Conservation (phyloP, 2,113 vertebrate species). For the Atrichornis clamosus region DNA sequence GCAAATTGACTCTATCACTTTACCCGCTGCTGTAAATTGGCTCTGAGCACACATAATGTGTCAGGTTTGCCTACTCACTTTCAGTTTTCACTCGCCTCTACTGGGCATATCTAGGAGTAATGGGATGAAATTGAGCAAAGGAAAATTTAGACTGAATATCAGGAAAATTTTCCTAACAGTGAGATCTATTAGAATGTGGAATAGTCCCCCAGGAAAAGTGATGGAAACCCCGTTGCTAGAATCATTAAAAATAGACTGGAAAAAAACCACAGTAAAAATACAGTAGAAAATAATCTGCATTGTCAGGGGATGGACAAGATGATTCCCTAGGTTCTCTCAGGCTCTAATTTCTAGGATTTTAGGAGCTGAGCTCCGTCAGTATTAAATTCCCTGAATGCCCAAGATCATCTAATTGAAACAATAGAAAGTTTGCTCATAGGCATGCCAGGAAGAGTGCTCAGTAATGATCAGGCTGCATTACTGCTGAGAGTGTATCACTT, state of each 20-base stretch:
- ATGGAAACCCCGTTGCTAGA: constrained; percentile 44
- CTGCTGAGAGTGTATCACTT: constrained; percentile 56
- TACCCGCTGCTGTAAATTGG: constrained; percentile 67
- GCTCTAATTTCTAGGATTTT: constrained; percentile 61
- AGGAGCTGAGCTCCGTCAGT: constrained; percentile 55
- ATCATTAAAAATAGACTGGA: constrained; percentile 63
- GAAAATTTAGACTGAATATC: constrained; percentile 65
- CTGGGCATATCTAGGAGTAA: constrained; percentile 68
- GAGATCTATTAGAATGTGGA: constrained; percentile 68
- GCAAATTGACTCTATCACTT: constrained; percentile 68
- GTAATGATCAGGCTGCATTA: constrained; percentile 56
- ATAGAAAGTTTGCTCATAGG: constrained; percentile 67
- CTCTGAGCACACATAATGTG: constrained; percentile 66
- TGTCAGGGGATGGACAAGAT: constrained; percentile 50
- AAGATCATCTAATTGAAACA: constrained; percentile 68
- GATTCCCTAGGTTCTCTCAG: constrained; percentile 38
- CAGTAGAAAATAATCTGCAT: constrained; percentile 48
- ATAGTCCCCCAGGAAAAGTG: constrained; percentile 56
- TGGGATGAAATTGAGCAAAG: constrained; percentile 70
- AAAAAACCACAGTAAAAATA: constrained; percentile 45
- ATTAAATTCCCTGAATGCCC: constrained; percentile 61
- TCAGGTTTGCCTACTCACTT: constrained; percentile 67
- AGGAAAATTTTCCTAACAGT: constrained; percentile 67
- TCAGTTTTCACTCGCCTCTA: constrained; percentile 63
- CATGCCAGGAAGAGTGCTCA: constrained; percentile 59